Evolutionary conservation across 1,140 invertebrate species (phyloP), one percentile per base, ranked within the genome.

Genomic region (Drosophila azteca): DNA sequence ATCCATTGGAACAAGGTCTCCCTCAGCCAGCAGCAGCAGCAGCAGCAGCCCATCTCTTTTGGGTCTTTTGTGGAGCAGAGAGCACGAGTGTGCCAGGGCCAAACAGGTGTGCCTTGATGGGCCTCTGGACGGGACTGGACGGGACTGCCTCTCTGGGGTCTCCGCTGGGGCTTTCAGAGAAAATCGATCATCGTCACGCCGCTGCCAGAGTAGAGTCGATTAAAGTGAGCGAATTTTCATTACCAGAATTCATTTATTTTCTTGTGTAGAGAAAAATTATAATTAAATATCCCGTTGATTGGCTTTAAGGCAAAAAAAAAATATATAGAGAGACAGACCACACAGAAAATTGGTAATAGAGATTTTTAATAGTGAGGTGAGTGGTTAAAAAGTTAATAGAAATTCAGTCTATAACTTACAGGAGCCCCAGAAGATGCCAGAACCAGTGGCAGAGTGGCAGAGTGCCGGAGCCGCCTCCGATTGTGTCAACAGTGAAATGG

Each of bases 131-230:
- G n/a, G n/a, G n/a, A 43, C 13, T 11, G 11, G 5, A 24, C 53
- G 1, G 22, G 15, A 20, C n/a, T 44, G 20, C 20, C 9, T 17
- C 74, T 72, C 49, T 49, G 52, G 31, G 0, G 17, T n/a, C 44
- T 17, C 17, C 48, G 54, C 63, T 52, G 77, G 62, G 54, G 44
- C 17, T 61, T 53, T 43, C 62, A 43, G 35, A 39, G 35, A 39
- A 67, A 81, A 85, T 85, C 81, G 81, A 85, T 85, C 81, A 85
- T 85, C 81, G 78, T 85, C 81, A 85, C 81, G 81, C 82, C 78
- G 50, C 52, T 29, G 72, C 72, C 50, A 51, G 43, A 78, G 68
- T 82, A 49, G 43, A 78, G 68, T 82, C 81, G 74, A 85, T 87
- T 82, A 87, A 85, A 74, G 59, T 61, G 64, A 77, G 69, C 82